Evolutionary conservation across 2,797 vertebrate genomes (phyloP), one percentile per base, ranked within the genome.

Genomic region (Coregonus ussuriensis): DNA sequence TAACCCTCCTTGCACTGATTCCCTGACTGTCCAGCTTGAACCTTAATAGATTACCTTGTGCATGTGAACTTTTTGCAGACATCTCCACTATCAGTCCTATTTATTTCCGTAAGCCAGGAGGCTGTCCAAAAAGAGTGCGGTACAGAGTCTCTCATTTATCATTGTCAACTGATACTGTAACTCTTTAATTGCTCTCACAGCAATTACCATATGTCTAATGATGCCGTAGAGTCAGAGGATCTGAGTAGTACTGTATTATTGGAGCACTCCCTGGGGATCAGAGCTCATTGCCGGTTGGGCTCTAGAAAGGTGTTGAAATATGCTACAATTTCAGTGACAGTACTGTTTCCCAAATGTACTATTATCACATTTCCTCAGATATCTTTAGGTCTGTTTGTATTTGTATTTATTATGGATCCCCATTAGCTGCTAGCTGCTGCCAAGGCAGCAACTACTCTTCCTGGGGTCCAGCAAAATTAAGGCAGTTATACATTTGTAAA

Each of bases 321-420:
- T 4, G 31, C 16, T 1, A n/a, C 54, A 4, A n/a, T 59, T n/a
- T 59, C 15, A 59, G 54, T 59, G 54, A 47, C 41, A 47, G 41
- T 11, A 47, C 31, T 66, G 14, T 66, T 71, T 47, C 51, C 31
- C 13, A 51, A 51, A 35, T 33, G 7, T 4, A 16, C 65, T 35
- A 7, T 80, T 53, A 68, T 84, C 69, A 47, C 15, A 7, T 81
- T 74, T 76, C 35, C 65, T 71, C n/a, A 7, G 65, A 62, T 77
- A 35, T 65, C 15, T 14, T 72, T 25, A 9, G 68, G 2, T 31
- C 16, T 25, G 62, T 53, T 35, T 62, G 41, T 41, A 41, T 41
- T 41, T 41, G 7, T 41, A 41, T 41, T 41, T 41, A 41, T 41
- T 41, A 41, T 41, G 9, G 41, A 41, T 9, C 2, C 41, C 7